Evolutionary conservation across 1,140 invertebrate species (phyloP).

Genomic region (Coelopa frigida): DNA sequence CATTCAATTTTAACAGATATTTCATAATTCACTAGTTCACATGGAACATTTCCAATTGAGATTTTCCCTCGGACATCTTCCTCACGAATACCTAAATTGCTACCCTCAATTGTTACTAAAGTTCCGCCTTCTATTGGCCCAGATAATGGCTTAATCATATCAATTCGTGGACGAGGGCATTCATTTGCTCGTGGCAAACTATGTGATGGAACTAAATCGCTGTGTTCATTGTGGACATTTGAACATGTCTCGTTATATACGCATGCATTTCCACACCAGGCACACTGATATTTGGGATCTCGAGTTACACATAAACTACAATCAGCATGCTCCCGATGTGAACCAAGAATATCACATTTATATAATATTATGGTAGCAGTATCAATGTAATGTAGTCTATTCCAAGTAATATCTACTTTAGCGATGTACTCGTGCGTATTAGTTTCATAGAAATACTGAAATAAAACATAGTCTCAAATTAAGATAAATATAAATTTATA

Average conservation of each 20-base stretch:
- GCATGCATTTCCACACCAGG: slow-evolving; percentile 86
- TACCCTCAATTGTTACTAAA: slow-evolving; percentile 88
- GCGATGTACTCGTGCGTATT: slow-evolving; percentile 79
- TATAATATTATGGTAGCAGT: slow-evolving; percentile 84
- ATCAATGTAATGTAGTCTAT: slow-evolving; percentile 85
- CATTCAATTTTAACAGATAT: slow-evolving; percentile 88
- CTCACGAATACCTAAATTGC: slow-evolving; percentile 85
- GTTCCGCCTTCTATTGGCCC: slow-evolving; percentile 96
- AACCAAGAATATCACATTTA: slow-evolving; percentile 89
- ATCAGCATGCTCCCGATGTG: slow-evolving; percentile 84
- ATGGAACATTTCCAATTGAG: slow-evolving; percentile 81
- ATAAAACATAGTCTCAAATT: slow-evolving; percentile 4
- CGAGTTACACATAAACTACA: slow-evolving; percentile 90
- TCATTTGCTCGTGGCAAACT: slow-evolving; percentile 62
- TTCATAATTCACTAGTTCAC: slow-evolving; percentile 80
- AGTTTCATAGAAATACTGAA: slow-evolving; percentile 78
- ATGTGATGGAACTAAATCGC: not conserved
- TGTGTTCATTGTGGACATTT: too few species aligned
- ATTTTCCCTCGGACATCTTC: slow-evolving; percentile 89
- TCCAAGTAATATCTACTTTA: slow-evolving; percentile 85
- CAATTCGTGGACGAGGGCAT: slow-evolving; percentile 87
- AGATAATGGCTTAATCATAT: slow-evolving; percentile 88
- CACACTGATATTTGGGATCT: slow-evolving; percentile 79
- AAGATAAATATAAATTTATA: slow-evolving; percentile 7
- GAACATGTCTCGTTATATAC: slow-evolving; percentile 72